Evolutionary conservation across 2,113 vertebrate genomes (phyloP), one percentile per base, ranked within the genome.

Genomic region (Crotalus tigris): DNA sequence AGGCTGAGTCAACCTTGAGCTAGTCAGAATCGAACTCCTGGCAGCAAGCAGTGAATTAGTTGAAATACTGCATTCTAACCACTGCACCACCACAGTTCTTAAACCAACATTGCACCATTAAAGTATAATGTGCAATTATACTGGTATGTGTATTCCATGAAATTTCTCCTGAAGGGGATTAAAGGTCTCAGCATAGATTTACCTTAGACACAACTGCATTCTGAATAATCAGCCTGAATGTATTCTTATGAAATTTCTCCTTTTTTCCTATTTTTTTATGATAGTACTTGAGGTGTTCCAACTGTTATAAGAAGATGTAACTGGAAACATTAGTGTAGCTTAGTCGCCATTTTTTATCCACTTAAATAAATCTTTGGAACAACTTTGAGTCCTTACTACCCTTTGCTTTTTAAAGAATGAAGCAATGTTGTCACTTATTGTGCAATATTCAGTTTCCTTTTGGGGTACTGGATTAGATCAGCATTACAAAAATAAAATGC

Each of bases 171-270:
- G 24, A 58, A 85, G 93, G 92, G 64, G 57, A 90, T 91, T 85
- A 92, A 94, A 90, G 44, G 39, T 87, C 11, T n/a, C 61, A 49
- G n/a, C 61, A 19, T n/a, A 87, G n/a, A 64, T 44, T n/a, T 58
- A 87, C 39, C 55, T 91, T 90, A 59, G 29, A 88, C 17, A 11
- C 7, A 91, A 89, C 87, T 93, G 89, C 49, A 90, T 90, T 91
- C 54, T 57, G 39, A 59, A 59, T 57, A 87, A 46, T 59, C 44
- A 23, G 91, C 61, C 87, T 87, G 44, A 59, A 87, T 87, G 44
- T 61, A 92, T n/a, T 11, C 23, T 87, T 29, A 24, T 87, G 49
- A 23, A 87, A 87, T 23, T 57, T 94, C 93, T 94, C 54, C 9
- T 13, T 85, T 93, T 91, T 54, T 85, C 33, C 64, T 69, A 13